A percentile compares a stretch with the other conserved stretches of the same genome.
Conservation (phyloP, 1,140 invertebrate species). For the Diachasma alloeum region DNA sequence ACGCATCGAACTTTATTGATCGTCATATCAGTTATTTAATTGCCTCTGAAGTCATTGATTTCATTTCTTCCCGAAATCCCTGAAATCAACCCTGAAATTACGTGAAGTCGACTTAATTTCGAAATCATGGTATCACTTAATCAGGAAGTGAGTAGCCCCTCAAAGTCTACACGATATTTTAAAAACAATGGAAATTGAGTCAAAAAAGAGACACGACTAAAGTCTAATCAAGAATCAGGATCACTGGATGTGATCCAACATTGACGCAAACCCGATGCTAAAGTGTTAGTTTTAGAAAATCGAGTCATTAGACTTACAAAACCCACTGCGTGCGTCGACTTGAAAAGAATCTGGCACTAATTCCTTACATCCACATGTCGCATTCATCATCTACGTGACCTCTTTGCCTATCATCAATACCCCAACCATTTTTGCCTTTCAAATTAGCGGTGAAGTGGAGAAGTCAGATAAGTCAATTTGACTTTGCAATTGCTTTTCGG, state of each 20-base stretch:
- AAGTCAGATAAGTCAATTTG: neutral
- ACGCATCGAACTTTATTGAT: no score
- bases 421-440: neutral
- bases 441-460: neutral
- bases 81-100: no score
- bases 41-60: no score
- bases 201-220: neutral
- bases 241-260: neutral
- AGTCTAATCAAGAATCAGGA: neutral
- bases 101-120: no score
- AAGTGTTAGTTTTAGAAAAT: neutral
- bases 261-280: neutral
- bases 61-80: no score
- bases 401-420: conserved; percentile 11
- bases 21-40: no score
- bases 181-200: no score
- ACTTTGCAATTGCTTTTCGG: neutral
- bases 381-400: neutral
- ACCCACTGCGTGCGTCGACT: neutral
- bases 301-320: neutral
- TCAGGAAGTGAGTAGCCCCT: no score
- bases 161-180: no score
- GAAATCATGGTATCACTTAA: no score
- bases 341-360: neutral
- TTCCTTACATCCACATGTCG: neutral